A percentile compares a stretch with the other conserved stretches of the same genome.
Evolutionary conservation across 2,113 vertebrate species (phyloP).

Genomic region (Sebastes fasciatus): DNA sequence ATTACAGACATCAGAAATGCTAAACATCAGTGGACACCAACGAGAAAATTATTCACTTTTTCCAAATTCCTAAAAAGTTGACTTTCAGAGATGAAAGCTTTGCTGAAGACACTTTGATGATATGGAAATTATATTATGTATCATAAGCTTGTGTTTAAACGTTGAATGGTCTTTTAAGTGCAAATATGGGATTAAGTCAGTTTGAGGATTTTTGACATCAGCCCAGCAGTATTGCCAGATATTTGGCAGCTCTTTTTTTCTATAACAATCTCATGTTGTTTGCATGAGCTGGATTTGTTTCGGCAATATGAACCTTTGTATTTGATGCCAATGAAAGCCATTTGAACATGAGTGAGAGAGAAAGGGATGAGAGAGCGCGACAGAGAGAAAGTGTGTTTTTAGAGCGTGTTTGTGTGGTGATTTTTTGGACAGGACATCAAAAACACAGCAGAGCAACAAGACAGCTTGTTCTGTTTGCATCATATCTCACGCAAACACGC

Average conservation of each 20-base stretch:
- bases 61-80: slow-evolving; percentile 51
- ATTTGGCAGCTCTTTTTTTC: slow-evolving; percentile 58
- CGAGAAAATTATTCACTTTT: slow-evolving; percentile 23
- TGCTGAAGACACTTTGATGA: slow-evolving; percentile 72
- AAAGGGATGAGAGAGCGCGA: slow-evolving; percentile 49
- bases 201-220: slow-evolving; percentile 64
- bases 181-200: slow-evolving; percentile 76
- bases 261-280: slow-evolving; percentile 74
- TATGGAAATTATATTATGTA: slow-evolving; percentile 63
- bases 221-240: slow-evolving; percentile 44
- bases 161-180: slow-evolving; percentile 76
- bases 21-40: not conserved
- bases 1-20: slow-evolving; percentile 4
- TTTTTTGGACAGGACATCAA: slow-evolving; percentile 80
- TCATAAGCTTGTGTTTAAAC: slow-evolving; percentile 73
- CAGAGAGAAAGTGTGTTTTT: slow-evolving; percentile 57
- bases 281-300: slow-evolving; percentile 77
- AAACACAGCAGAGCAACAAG: slow-evolving; percentile 70
- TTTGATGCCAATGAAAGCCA: slow-evolving; percentile 75
- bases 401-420: slow-evolving; percentile 60
- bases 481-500: slow-evolving; percentile 70
- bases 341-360: slow-evolving; percentile 66
- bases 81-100: slow-evolving; percentile 71
- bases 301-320: slow-evolving; percentile 68
- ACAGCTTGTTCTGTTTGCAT: slow-evolving; percentile 79